Base-by-base conservation (phyloP, 1,140 invertebrate genomes). In the Orius laevigatus region DNA sequence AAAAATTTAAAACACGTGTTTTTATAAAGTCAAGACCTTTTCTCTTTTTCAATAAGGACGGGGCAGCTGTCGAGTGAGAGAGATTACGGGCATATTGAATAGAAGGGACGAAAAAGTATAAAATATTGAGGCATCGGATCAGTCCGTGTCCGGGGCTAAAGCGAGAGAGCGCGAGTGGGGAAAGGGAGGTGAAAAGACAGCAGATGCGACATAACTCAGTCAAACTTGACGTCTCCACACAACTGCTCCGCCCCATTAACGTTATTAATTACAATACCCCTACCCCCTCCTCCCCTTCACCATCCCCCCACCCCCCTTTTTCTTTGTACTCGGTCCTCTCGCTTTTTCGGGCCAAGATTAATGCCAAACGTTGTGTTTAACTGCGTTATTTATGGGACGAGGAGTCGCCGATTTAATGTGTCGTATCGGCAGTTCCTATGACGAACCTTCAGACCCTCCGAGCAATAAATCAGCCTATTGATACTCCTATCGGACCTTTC, bases 191-290 rank as follows among this genome's bases (percentile, higher is more conserved):
- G 19, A 25, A 25, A 25, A 40, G 25, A 41, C 48, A 36, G 44
- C 53, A 55, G 53, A 52, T 52, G 50, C 36, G 50, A 50, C 47
- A 52, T 54, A 54, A 55, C 48, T 52, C 50, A 55, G 46, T 53
- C 52, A 53, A 50, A 50, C 36, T 50, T 50, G 48, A 46, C 52
- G 46, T 43, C 40, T 34, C 33, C 34, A 50, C 43, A 45, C 43
- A 50, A 50, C 43, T 50, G 47, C 47, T 41, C 36, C 47, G 52
- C 19, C 52, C 52, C 52, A 53, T 53, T 53, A 53, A 46, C 45
- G 47, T 53, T 53, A 53, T 53, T 53, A 53, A 53, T 53, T 53
- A 49, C 43, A 33, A 48, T 48, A 45, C 41, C 48, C 41, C 8
- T 16, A 20, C 35, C 16, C 36, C 42, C 10, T 45, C 34, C 36